phyloP scores from a whole-genome alignment of 1,140 invertebrate genomes.

The Scylla paramamosain region DNA sequence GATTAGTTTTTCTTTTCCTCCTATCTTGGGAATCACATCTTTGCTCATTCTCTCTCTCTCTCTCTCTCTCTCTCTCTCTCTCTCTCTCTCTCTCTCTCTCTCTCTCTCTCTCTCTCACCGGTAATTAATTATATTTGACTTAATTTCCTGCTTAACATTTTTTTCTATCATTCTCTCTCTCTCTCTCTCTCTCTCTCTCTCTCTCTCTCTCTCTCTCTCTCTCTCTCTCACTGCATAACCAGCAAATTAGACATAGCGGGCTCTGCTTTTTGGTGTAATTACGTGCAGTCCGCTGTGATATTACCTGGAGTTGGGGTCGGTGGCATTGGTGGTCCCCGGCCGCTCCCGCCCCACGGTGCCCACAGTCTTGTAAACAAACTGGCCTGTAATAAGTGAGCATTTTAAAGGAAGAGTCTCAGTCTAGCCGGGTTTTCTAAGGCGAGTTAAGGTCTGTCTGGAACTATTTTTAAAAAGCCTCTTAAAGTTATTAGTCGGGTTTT shows the following conservation, averaged over 20 bases:
- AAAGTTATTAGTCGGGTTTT: too few species aligned
- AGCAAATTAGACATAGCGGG: not conserved
- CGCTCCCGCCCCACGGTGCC: not conserved
- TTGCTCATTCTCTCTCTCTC: not conserved
- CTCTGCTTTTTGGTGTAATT: not conserved
- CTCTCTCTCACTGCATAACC: not conserved
- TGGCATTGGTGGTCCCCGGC: not conserved
- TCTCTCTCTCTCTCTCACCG: not conserved
- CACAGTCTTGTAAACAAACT: slow-evolving; percentile 62
- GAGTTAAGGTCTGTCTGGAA: too few species aligned
- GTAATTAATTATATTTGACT: not conserved
- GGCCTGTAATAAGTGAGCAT: slow-evolving; percentile 31
- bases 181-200: slow-evolving; percentile 43
- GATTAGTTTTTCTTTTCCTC: too few species aligned
- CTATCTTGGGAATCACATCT: too few species aligned
- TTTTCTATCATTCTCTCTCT: slow-evolving; percentile 24
- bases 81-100: slow-evolving; percentile 25
- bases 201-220: not conserved
- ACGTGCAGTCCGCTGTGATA: not conserved
- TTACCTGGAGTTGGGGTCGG: not conserved
- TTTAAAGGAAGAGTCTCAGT: too few species aligned
- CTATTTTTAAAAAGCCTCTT: too few species aligned
- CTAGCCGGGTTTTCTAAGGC: too few species aligned
- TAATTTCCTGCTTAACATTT: not conserved
- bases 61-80: slow-evolving; percentile 44